phyloP scores from a whole-genome alignment of 2,797 vertebrate species.

The Periophthalmus magnuspinnatus region DNA sequence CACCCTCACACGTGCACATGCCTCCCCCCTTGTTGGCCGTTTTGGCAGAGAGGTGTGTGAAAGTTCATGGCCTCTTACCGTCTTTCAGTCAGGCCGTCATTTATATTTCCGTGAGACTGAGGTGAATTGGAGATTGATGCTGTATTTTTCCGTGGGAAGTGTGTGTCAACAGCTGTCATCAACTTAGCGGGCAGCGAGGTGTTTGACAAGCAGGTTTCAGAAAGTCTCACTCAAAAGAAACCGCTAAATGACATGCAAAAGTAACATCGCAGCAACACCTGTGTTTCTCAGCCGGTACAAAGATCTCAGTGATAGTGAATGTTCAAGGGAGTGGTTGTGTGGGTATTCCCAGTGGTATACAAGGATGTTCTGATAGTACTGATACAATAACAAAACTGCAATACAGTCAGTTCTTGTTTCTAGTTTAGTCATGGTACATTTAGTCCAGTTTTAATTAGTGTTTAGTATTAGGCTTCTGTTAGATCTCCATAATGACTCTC shows the following conservation, averaged over 20 bases:
- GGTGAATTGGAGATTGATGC: constrained; percentile 39
- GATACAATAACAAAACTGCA: neutral
- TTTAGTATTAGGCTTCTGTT: neutral
- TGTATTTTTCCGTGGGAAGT: constrained; percentile 37
- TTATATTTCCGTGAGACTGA: constrained; percentile 8
- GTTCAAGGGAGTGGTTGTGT: neutral
- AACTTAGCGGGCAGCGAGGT: constrained; percentile 30
- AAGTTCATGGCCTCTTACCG: constrained; percentile 35
- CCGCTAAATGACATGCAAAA: constrained; percentile 36
- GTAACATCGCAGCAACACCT: constrained; percentile 18
- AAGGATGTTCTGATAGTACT: neutral
- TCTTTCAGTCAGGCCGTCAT: constrained; percentile 19
- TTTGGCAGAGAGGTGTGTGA: constrained; percentile 28
- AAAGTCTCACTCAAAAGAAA: constrained; percentile 29
- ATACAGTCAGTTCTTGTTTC: neutral
- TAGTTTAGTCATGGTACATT: neutral
- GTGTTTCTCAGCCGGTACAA: neutral
- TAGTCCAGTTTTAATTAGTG: neutral
- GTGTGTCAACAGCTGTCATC: constrained; percentile 54
- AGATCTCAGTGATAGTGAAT: neutral
- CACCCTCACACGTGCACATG: constrained; percentile 20
- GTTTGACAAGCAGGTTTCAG: constrained; percentile 41
- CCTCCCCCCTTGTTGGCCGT: constrained; percentile 16
- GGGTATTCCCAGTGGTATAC: neutral
- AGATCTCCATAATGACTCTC: neutral